Conservation (phyloP, 2,797 vertebrate genomes). For the Babyrousa celebensis region DNA sequence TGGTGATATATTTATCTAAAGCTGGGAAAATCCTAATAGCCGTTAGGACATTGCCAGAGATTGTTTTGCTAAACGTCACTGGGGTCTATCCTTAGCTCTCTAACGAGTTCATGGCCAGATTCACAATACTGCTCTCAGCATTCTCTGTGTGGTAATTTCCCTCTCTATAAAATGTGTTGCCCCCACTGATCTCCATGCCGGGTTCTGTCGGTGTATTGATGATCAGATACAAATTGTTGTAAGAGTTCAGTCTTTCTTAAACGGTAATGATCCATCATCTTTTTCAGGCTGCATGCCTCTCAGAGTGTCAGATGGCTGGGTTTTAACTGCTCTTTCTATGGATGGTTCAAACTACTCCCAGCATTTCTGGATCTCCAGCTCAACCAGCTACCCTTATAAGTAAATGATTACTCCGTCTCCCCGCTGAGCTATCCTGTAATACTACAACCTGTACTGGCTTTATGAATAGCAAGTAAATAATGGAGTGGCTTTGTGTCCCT, state of each 20-base stretch:
- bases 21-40: slow-evolving; percentile 45
- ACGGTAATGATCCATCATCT: not conserved
- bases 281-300: not conserved
- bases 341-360: not conserved
- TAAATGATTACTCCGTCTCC: not conserved
- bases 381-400: not conserved
- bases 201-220: not conserved
- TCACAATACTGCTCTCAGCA: not conserved
- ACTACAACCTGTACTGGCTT: not conserved
- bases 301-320: not conserved
- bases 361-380: slow-evolving; percentile 31
- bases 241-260: slow-evolving; percentile 24
- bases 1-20: slow-evolving; percentile 53
- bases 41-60: slow-evolving; percentile 30
- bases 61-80: slow-evolving; percentile 68
- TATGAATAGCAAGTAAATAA: not conserved
- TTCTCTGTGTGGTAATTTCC: not conserved
- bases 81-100: slow-evolving; percentile 68
- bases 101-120: slow-evolving; percentile 24
- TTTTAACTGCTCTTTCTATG: not conserved
- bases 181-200: not conserved
- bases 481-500: not conserved
- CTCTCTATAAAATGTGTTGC: slow-evolving; percentile 20
- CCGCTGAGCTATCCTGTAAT: not conserved
- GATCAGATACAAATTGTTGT: not conserved